phyloP scores from a whole-genome alignment of 2,888 invertebrate species.

The Stenotaenia linearis region DNA sequence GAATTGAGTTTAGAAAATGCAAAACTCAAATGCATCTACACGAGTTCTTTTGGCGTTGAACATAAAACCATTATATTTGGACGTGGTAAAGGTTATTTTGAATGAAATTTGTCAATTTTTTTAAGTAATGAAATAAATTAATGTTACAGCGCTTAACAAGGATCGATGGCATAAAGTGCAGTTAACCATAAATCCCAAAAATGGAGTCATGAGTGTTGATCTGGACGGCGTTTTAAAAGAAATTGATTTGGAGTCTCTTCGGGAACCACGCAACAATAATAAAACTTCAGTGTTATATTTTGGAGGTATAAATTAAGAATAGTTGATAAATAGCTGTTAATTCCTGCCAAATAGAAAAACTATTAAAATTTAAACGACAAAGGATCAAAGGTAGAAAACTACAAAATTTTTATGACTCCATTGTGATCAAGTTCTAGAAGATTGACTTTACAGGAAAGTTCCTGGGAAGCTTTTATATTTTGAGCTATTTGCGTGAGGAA shows the following conservation, averaged over 20 bases:
- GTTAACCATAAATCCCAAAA: conserved; percentile 79
- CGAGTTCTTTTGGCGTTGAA: conserved; percentile 68
- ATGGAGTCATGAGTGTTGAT: conserved; percentile 72
- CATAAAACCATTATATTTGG: conserved; percentile 79
- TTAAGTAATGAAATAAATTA: background rate
- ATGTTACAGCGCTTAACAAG: conserved; percentile 60
- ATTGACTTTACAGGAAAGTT: too few species aligned
- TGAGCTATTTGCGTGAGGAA: too few species aligned
- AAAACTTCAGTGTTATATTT: conserved; percentile 35
- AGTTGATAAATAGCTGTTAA: too few species aligned
- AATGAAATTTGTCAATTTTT: conserved; percentile 29
- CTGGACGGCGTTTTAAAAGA: conserved; percentile 82
- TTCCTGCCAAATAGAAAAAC: too few species aligned
- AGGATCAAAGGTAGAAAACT: too few species aligned
- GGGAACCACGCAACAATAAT: conserved; percentile 58
- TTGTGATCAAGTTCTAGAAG: too few species aligned
- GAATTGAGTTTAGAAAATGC: conserved; percentile 61
- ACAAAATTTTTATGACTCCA: too few species aligned
- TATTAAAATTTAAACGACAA: too few species aligned
- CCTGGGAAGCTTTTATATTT: too few species aligned
- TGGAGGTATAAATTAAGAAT: conserved; percentile 27
- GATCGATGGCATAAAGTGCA: conserved; percentile 87
- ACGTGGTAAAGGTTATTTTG: conserved; percentile 52
- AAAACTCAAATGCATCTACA: conserved; percentile 83
- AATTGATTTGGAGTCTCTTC: conserved; percentile 66